phyloP scores from a whole-genome alignment of 2,888 invertebrate species.

The Drosophila setosimentum region DNA sequence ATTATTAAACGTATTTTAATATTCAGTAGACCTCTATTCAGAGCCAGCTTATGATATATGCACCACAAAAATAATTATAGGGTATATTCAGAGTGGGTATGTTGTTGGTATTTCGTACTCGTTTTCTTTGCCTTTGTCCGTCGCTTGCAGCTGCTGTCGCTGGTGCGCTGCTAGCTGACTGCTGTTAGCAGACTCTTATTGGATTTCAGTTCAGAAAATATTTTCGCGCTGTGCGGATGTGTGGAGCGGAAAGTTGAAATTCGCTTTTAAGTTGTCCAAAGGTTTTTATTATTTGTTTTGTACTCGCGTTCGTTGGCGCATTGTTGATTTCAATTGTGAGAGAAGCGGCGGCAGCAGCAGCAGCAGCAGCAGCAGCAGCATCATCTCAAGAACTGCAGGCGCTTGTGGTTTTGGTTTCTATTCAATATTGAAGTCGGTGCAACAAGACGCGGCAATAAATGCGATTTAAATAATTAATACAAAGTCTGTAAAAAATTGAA shows the following conservation, averaged over 20 bases:
- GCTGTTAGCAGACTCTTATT: conserved; percentile 51
- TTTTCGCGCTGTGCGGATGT: conserved; percentile 73
- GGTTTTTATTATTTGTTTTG: conserved; percentile 57
- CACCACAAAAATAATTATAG: conserved; percentile 7
- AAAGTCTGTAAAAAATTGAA: conserved; percentile 59
- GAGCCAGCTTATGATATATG: no score
- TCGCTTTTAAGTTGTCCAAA: conserved; percentile 70
- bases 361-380: conserved; percentile 46
- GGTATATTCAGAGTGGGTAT: background rate
- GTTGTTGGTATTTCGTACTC: conserved; percentile 1
- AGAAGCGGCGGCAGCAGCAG: conserved; percentile 52
- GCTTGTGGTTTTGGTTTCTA: conserved; percentile 41
- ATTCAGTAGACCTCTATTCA: no score
- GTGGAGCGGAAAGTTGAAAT: conserved; percentile 71
- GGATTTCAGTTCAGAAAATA: conserved; percentile 70
- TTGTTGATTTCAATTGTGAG: conserved; percentile 64
- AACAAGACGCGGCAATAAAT: conserved; percentile 47
- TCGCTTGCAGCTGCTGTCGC: conserved; percentile 34
- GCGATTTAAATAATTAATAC: conserved; percentile 29
- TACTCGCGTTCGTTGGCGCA: conserved; percentile 55
- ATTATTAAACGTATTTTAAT: background rate
- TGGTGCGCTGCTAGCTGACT: conserved; percentile 22
- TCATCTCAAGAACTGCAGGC: conserved; percentile 46
- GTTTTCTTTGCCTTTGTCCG: conserved; percentile 51
- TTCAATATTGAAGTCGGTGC: conserved; percentile 43